A percentile compares a stretch with the other conserved stretches of the same genome.
Conservation (phyloP, 2,113 vertebrate species). For the Notothenia rossii region DNA sequence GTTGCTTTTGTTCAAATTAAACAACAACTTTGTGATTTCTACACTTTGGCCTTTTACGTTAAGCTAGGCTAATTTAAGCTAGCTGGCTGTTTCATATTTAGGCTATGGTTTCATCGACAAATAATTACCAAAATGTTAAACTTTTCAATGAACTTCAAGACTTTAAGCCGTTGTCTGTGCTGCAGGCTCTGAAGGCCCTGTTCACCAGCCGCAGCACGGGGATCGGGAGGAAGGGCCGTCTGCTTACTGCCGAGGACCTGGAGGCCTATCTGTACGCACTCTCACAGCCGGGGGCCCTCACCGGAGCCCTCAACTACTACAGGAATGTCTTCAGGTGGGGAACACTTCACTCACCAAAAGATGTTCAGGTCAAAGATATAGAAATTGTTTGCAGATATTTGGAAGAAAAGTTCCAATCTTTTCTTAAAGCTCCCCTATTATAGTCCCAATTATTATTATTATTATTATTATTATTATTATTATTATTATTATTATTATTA, state of each 20-base stretch:
- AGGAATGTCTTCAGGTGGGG: slow-evolving; percentile 95
- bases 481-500: too few relatives aligned
- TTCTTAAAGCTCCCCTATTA: neutral
- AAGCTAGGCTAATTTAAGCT: neutral
- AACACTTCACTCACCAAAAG: neutral
- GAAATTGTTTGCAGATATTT: neutral
- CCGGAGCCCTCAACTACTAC: slow-evolving; percentile 95
- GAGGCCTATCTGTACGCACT: slow-evolving; percentile 96
- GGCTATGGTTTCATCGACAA: neutral
- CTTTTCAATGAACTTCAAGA: neutral
- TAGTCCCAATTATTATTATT: too few relatives aligned
- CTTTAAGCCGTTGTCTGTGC: slow-evolving; percentile 7
- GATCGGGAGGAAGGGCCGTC: slow-evolving; percentile 91
- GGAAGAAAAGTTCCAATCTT: neutral
- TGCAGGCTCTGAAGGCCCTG: slow-evolving; percentile 90
- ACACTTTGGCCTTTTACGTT: too few relatives aligned
- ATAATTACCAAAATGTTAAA: neutral
- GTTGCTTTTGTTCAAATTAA: neutral
- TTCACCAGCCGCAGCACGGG: slow-evolving; percentile 94
- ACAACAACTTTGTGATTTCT: neutral
- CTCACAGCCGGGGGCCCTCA: slow-evolving; percentile 95
- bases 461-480: too few relatives aligned
- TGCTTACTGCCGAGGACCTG: slow-evolving; percentile 91
- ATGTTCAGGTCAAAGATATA: neutral
- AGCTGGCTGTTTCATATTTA: neutral